Base-by-base conservation (phyloP, 2,113 vertebrate species). In the Eleginops maclovinus region DNA sequence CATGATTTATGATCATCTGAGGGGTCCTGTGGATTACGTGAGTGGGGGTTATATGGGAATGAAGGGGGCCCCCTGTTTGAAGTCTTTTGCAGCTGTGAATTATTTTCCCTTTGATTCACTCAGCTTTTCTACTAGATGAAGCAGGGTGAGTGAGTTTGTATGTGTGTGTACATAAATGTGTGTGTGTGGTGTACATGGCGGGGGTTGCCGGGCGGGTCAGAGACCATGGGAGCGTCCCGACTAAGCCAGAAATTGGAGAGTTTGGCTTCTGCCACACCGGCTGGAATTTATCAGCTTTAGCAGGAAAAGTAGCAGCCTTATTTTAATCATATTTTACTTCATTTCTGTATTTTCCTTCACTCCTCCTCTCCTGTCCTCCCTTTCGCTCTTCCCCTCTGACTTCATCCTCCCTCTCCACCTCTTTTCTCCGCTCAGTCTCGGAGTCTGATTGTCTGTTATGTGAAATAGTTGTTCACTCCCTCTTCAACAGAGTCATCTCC, bases 81-180 rank as follows among this genome's bases (percentile, higher is more conserved):
- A 93, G 90, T 91, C 73, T 67, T 46, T 69, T 58, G 81, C 91
- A 91, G 91, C 89, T 93, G 89, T 91, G 86, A 92, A 93, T 92
- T 93, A 91, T 93, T 91, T 92, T 75, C 89, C 80, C 89, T 91
- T 91, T 91, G 91, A 91, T 89, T 90, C 76, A 79, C 83, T 86
- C 77, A 65, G 49, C 78, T 86, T 72, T 12, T 46, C 26, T 50
- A 62, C 77, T 73, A 65, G 75, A 92, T 78, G 81, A 87, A 82
- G 86, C 84, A 87, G 84, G 86, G 84, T 78, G 78, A 86, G 60
- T 76, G 88, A 83, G 85, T 88, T 76, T 89, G 76, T 85, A 36
- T 36, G 79, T 77, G 79, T 71, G 43, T 76, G 66, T 64, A 77
- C n/a, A n/a, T 72, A 53, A 59, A 44, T 46, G 60, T 66, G 81